Evolutionary conservation across 2,888 invertebrate species (phyloP).

Genomic region (Synergus itoensis): DNA sequence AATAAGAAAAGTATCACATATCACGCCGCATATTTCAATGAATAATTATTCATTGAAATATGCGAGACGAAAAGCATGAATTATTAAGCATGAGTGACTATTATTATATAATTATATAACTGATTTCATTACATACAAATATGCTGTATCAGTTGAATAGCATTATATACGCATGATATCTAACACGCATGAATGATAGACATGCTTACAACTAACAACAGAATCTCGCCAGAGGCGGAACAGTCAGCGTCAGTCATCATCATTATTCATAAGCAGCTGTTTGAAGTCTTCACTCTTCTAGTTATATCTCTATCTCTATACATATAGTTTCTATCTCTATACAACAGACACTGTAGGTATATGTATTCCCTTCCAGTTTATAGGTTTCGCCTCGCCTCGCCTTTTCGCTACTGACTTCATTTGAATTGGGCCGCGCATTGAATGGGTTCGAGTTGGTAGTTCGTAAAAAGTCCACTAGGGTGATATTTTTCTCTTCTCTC

Average conservation of each 20-base stretch:
- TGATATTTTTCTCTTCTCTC: neutral
- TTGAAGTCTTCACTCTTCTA: neutral
- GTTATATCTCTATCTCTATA: neutral
- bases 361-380: too few relatives aligned
- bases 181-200: neutral
- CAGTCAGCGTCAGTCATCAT: conserved; percentile 11
- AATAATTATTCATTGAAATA: too few relatives aligned
- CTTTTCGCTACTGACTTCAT: neutral
- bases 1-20: too few relatives aligned
- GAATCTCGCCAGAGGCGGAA: conserved; percentile 3
- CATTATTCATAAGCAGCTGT: conserved; percentile 20
- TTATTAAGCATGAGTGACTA: too few relatives aligned
- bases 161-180: neutral
- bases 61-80: too few relatives aligned
- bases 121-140: neutral
- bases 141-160: neutral
- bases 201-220: conserved; percentile 3
- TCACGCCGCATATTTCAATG: too few relatives aligned
- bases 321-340: too few relatives aligned
- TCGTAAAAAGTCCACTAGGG: neutral
- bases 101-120: neutral
- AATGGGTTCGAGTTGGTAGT: neutral
- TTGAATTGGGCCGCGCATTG: neutral
- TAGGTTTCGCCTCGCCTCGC: too few relatives aligned
- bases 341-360: too few relatives aligned